Percentiles rank a stretch among this genome's conserved stretches.
These are phyloP conservation scores for Oligia fasciuncula DNA, from an alignment of 2,888 invertebrate genomes.

Conservation along the genomic window DNA sequence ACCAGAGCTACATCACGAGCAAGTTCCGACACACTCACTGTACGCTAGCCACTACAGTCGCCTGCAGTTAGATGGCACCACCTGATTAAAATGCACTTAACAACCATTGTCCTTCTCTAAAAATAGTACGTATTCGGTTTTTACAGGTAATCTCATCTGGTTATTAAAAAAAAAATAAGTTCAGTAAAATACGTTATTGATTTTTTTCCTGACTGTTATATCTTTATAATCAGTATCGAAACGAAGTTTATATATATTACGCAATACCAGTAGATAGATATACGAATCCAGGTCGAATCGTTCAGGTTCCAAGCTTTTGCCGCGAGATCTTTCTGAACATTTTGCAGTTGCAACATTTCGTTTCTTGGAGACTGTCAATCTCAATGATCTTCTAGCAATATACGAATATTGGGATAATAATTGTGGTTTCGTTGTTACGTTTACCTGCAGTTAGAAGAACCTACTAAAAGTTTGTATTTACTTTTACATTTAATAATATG, in stretches of 20 bases:
- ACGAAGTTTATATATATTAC: too few species aligned
- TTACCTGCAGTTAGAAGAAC: not conserved
- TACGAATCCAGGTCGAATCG: not conserved
- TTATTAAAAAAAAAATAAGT: not conserved
- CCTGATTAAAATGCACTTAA: not conserved
- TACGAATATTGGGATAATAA: not conserved
- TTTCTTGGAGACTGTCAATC: not conserved
- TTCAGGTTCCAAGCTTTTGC: not conserved
- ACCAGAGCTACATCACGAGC: not conserved
- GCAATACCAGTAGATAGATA: too few species aligned
- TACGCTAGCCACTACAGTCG: not conserved
- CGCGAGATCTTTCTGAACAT: not conserved
- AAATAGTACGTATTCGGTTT: not conserved
- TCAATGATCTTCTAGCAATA: not conserved
- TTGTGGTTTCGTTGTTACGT: not conserved
- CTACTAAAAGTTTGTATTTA: not conserved
- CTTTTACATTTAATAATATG: not conserved
- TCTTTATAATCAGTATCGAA: not conserved
- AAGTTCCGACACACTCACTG: not conserved
- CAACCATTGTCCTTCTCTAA: not conserved
- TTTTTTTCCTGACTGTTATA: too few species aligned
- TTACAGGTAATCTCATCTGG: not conserved
- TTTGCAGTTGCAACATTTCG: not conserved
- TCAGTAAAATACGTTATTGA: not conserved
- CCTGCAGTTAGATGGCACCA: constrained; percentile 3